Percentiles rank a stretch among this genome's conserved stretches.
Conservation (phyloP, 2,113 vertebrate genomes). For the Telmatochromis brichardi region DNA sequence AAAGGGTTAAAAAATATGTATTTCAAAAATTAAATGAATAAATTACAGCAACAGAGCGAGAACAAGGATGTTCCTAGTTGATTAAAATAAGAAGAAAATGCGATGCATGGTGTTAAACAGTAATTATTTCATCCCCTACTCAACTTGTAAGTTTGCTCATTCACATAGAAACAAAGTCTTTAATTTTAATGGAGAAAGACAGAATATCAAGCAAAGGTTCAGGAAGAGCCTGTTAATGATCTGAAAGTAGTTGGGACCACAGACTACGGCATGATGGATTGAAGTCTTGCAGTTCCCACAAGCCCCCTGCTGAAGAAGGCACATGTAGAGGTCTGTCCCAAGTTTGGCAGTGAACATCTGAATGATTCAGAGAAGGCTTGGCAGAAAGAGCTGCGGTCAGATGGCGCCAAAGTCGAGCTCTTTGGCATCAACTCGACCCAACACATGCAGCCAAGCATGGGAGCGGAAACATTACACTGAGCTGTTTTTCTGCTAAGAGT, state of each 20-base stretch:
- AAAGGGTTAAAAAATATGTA: background rate
- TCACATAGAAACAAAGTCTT: background rate
- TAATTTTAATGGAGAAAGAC: background rate
- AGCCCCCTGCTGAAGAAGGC: background rate
- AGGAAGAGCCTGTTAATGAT: background rate
- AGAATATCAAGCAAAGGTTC: rapidly evolving
- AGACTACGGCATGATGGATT: rapidly evolving
- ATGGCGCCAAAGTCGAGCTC: background rate
- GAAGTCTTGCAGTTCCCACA: background rate
- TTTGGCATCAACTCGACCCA: background rate
- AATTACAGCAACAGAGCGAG: rapidly evolving
- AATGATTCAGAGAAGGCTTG: background rate
- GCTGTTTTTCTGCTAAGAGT: background rate
- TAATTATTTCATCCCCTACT: background rate
- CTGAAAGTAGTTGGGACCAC: background rate
- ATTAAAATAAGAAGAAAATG: background rate
- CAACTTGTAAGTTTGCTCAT: rapidly evolving
- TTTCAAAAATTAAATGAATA: rapidly evolving
- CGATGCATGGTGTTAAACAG: rapidly evolving
- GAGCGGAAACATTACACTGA: background rate
- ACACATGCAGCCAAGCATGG: background rate
- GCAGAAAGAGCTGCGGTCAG: background rate
- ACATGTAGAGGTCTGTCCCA: background rate
- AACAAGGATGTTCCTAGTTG: background rate
- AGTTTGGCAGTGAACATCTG: background rate